These are phyloP conservation scores for Parasteatoda lunata DNA, from an alignment of 2,888 invertebrate species.

Conservation along the genomic window DNA sequence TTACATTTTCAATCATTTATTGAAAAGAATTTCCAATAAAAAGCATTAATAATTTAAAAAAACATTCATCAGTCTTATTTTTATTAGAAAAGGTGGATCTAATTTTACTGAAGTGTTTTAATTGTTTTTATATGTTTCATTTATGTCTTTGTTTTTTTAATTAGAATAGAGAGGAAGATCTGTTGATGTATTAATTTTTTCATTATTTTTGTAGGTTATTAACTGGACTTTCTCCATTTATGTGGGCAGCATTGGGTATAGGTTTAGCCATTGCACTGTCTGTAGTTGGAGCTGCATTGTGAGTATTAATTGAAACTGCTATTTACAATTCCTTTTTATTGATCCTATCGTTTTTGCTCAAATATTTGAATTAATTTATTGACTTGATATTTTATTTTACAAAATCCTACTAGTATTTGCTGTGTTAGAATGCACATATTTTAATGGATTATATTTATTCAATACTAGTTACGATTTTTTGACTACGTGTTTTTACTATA, in stretches of 20 bases:
- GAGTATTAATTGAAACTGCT: slow-evolving; percentile 73
- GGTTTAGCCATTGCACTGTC: slow-evolving; percentile 94
- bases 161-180: neutral
- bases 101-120: neutral
- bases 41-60: no score
- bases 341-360: neutral
- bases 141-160: neutral
- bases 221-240: slow-evolving; percentile 90
- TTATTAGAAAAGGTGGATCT: neutral
- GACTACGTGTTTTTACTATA: neutral
- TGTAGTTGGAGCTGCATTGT: slow-evolving; percentile 97
- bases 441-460: neutral
- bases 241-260: slow-evolving; percentile 97
- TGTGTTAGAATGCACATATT: neutral
- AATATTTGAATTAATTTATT: neutral
- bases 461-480: neutral
- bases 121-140: neutral
- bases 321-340: no score
- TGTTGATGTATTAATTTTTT: neutral
- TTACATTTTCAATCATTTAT: no score
- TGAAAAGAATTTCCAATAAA: no score
- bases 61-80: neutral
- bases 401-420: neutral
- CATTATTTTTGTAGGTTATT: slow-evolving; percentile 81
- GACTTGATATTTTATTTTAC: neutral